Percentiles rank a stretch among this genome's conserved stretches.
Conservation (phyloP, 2,888 invertebrate genomes). For the Tineola bisselliella region DNA sequence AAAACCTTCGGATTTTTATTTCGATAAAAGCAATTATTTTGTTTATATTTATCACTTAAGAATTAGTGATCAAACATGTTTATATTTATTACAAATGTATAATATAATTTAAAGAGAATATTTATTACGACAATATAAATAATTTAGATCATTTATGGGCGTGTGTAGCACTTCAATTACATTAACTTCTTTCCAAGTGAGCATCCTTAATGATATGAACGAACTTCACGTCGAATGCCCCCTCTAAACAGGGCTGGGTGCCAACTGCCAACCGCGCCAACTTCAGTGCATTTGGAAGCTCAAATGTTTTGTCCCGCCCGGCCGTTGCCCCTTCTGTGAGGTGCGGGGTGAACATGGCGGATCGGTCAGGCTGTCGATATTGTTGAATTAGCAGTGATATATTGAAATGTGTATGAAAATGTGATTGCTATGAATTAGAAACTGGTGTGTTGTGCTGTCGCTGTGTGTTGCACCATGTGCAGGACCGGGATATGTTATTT, state of each 20-base stretch:
- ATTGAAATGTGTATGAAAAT: conserved; percentile 57
- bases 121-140: too few relatives aligned
- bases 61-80: too few relatives aligned
- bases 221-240: background rate
- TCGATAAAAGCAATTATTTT: too few relatives aligned
- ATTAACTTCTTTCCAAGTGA: too few relatives aligned
- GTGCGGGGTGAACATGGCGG: conserved; percentile 47
- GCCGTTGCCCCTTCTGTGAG: conserved; percentile 51
- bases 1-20: too few relatives aligned
- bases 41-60: too few relatives aligned
- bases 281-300: conserved; percentile 3
- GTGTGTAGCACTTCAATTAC: too few relatives aligned
- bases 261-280: background rate
- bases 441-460: conserved; percentile 43
- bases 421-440: conserved; percentile 65
- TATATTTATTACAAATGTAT: too few relatives aligned
- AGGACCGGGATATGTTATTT: conserved; percentile 59
- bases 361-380: conserved; percentile 22
- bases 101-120: too few relatives aligned
- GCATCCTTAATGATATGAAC: background rate
- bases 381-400: conserved; percentile 28
- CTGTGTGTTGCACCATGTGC: conserved; percentile 51
- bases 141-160: too few relatives aligned
- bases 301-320: conserved; percentile 27
- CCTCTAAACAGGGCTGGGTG: too few relatives aligned